A percentile compares a stretch with the other conserved stretches of the same genome.
Evolutionary conservation across 2,888 invertebrate genomes (phyloP).

Genomic region (Cryptops parisi): DNA sequence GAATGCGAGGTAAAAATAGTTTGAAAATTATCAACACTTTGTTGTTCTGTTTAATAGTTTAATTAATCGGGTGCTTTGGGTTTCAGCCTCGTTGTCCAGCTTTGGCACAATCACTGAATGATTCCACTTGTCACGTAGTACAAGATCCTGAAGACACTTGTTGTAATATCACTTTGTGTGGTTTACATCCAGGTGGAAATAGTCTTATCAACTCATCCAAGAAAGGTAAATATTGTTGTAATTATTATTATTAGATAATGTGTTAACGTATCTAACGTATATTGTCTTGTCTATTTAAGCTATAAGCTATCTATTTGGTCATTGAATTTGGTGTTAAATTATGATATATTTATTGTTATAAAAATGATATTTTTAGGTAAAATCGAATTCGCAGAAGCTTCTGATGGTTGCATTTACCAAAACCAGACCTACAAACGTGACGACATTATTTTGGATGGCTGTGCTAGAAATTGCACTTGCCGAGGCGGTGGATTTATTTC

Average conservation of each 20-base stretch:
- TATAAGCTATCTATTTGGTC: too few relatives aligned
- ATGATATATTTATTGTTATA: background rate
- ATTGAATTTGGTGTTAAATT: background rate
- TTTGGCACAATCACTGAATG: conserved; percentile 11
- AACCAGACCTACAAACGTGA: conserved; percentile 57
- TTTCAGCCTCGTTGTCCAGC: conserved; percentile 19
- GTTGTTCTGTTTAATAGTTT: too few relatives aligned
- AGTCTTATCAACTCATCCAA: background rate
- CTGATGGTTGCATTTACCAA: conserved; percentile 46
- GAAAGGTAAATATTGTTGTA: background rate
- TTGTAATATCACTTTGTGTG: conserved; percentile 20
- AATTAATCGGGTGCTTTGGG: conserved; percentile 4
- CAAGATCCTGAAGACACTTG: conserved; percentile 21
- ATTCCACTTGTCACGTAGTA: conserved; percentile 18
- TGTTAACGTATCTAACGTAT: too few relatives aligned
- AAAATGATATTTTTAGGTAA: conserved; percentile 3
- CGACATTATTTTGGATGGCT: conserved; percentile 61
- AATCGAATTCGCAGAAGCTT: conserved; percentile 25
- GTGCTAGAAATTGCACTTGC: conserved; percentile 61
- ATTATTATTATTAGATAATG: too few relatives aligned
- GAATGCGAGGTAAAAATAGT: conserved; percentile 25
- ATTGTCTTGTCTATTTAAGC: too few relatives aligned
- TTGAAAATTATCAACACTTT: background rate
- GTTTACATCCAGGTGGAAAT: conserved; percentile 5
- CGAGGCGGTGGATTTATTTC: conserved; percentile 53